Base-by-base conservation (phyloP, 2,113 vertebrate genomes). In the Scolopax mira region DNA sequence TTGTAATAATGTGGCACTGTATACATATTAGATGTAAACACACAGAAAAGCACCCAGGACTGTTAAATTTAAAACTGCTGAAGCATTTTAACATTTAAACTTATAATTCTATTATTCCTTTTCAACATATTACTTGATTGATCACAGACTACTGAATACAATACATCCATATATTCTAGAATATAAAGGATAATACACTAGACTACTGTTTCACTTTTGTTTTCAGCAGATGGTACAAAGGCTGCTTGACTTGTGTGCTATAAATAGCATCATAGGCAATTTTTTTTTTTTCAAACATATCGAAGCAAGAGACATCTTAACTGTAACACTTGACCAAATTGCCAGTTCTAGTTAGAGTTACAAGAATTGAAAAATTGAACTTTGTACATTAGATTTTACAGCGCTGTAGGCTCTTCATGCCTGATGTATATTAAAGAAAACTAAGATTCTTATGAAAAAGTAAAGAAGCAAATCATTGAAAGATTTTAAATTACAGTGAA, bases 401-500 rank as follows among this genome's bases (percentile, higher is more conserved):
- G n/a, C 24, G 70, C 35, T 82, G 49, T 51, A 57, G 64, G 79
- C 28, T 91, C 62, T 64, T 57, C 62, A 39, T 61, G 61, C 52
- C 72, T 96, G 86, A 94, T 88, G 15, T 24, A 81, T 74, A 64
- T 88, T 49, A 96, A 97, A 93, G 78, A 81, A 95, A 96, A 93
- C 62, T 51, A 62, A 73, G 24, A 94, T 89, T 97, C 89, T 94
- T 94, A 86, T 55, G 65, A 96, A 96, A 75, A 97, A 78, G 52
- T 66, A 95, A 96, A 93, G 85, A 69, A 93, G 88, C 54, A 97
- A 96, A 96, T 97, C 64, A 81, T 70, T 83, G 73, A 39, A 87
- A 95, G 88, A 83, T 96, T 97, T 98, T 97, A 98, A 97, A 98
- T 97, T 97, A 97, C 81, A 97, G 54, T 85, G 83, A 98, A 96